Percentiles rank a stretch among this genome's conserved stretches.
These are phyloP conservation scores for Phortica okadai DNA, from an alignment of 2,888 invertebrate genomes.

Conservation along the genomic window DNA sequence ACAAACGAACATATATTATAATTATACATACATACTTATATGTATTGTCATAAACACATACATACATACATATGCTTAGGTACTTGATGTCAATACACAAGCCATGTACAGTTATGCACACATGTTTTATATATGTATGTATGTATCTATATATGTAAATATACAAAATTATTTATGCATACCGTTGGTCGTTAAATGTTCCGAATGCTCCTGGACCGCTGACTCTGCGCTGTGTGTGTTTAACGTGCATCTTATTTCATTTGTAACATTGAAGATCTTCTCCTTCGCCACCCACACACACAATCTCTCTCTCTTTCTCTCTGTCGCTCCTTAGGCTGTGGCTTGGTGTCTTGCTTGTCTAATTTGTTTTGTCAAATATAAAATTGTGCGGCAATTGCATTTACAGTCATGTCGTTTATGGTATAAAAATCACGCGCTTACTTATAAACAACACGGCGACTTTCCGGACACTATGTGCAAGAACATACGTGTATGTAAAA, in stretches of 20 bases:
- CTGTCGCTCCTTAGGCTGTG: no score
- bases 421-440: conserved; percentile 3
- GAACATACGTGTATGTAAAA: conserved; percentile 40
- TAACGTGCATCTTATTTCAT: conserved; percentile 74
- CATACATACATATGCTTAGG: neutral
- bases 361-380: conserved; percentile 12
- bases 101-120: neutral
- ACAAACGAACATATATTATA: conserved; percentile 31
- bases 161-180: conserved; percentile 48
- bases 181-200: conserved; percentile 76
- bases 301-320: no score
- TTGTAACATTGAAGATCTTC: conserved; percentile 50
- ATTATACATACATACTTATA: neutral
- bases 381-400: neutral
- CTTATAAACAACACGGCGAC: neutral
- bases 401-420: conserved; percentile 13
- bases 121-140: neutral
- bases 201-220: conserved; percentile 77
- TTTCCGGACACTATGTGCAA: conserved; percentile 1
- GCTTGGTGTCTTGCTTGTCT: conserved; percentile 12
- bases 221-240: conserved; percentile 76
- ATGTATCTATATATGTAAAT: conserved; percentile 7
- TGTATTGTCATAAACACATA: conserved; percentile 4
- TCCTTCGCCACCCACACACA: conserved; percentile 35
- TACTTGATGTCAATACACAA: no score